Evolutionary conservation across 2,888 invertebrate genomes (phyloP).

Genomic region (Ormia ochracea): DNA sequence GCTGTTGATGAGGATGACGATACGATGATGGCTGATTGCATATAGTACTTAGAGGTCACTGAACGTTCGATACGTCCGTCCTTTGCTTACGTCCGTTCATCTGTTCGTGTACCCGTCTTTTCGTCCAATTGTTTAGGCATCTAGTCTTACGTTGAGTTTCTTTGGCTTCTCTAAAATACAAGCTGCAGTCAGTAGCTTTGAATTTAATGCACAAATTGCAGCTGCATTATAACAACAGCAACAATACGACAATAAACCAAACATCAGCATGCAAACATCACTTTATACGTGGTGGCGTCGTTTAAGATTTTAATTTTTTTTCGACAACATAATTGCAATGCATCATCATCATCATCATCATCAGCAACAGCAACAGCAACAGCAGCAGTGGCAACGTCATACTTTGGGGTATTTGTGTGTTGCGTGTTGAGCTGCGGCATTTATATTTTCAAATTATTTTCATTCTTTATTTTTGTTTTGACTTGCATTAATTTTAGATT

Average conservation of each 20-base stretch:
- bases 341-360: slow-evolving; percentile 51
- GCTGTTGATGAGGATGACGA: slow-evolving; percentile 43
- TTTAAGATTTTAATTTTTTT: slow-evolving; percentile 62
- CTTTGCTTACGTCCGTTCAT: slow-evolving; percentile 34
- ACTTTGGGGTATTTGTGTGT: slow-evolving; percentile 21
- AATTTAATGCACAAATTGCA: slow-evolving; percentile 61
- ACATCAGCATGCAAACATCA: slow-evolving; percentile 52
- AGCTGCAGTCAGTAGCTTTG: slow-evolving; percentile 47
- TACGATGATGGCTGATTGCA: slow-evolving; percentile 46
- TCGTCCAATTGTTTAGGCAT: slow-evolving; percentile 41
- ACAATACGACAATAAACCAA: slow-evolving; percentile 24
- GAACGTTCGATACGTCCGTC: slow-evolving; percentile 51
- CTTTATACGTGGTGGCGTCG: slow-evolving; percentile 61
- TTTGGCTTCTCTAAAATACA: slow-evolving; percentile 28
- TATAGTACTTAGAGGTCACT: slow-evolving; percentile 51
- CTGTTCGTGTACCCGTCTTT: slow-evolving; percentile 10
- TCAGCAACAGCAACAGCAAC: slow-evolving; percentile 3
- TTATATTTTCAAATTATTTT: slow-evolving; percentile 33
- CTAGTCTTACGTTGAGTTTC: slow-evolving; percentile 24
- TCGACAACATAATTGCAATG: slow-evolving; percentile 62
- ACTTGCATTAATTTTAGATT: slow-evolving; percentile 56
- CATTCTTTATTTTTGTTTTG: slow-evolving; percentile 9
- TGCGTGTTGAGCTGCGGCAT: slow-evolving; percentile 38
- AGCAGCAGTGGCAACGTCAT: slow-evolving; percentile 25
- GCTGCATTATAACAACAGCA: slow-evolving; percentile 53